phyloP scores from a whole-genome alignment of 2,113 vertebrate genomes.

The Synchiropus splendidus region DNA sequence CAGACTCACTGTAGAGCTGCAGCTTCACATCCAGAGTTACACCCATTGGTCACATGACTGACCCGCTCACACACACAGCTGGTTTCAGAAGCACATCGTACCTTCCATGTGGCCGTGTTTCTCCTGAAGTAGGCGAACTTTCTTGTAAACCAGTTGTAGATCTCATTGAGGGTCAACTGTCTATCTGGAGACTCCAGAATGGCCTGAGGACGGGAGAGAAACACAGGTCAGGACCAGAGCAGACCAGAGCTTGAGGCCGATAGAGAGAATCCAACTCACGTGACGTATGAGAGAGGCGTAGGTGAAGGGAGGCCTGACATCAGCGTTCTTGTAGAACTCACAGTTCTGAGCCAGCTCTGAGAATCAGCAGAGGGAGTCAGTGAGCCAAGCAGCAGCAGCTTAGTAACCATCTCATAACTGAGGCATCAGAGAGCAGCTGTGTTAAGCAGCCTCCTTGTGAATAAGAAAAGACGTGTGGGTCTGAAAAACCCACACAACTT shows the following conservation, averaged over 20 bases:
- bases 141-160: constrained; percentile 99
- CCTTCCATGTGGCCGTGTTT: constrained; percentile 99
- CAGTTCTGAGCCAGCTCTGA: constrained; percentile 98
- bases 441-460: not conserved
- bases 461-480: not conserved
- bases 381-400: too few relatives aligned
- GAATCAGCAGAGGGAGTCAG: not conserved
- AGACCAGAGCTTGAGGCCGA: not conserved
- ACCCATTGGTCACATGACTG: too few relatives aligned
- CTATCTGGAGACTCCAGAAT: constrained; percentile 97
- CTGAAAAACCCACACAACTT: not conserved
- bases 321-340: constrained; percentile 99
- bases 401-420: not conserved
- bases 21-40: not conserved
- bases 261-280: constrained; percentile 63
- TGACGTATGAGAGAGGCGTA: constrained; percentile 98
- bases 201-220: constrained; percentile 66
- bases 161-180: constrained; percentile 97
- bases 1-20: too few relatives aligned
- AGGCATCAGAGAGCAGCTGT: not conserved
- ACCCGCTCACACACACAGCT: too few relatives aligned
- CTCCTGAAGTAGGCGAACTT: constrained; percentile 99
- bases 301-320: constrained; percentile 95
- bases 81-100: constrained; percentile 29
- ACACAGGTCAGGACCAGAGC: constrained; percentile 4